phyloP scores from a whole-genome alignment of 2,113 vertebrate genomes.

The Silurus asotus region DNA sequence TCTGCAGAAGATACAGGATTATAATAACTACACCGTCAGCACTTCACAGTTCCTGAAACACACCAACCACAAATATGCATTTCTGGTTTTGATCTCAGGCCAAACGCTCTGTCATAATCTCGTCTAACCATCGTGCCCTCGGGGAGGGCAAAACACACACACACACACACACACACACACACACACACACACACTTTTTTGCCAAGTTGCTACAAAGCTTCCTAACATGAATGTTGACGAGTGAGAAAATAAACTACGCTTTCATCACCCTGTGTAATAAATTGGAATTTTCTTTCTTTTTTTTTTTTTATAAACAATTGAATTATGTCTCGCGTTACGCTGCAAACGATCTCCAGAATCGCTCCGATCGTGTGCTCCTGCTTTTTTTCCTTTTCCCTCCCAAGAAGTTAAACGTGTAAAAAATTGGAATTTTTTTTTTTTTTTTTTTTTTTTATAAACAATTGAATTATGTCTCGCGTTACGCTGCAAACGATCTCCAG shows the following conservation, averaged over 20 bases:
- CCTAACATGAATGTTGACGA: not conserved
- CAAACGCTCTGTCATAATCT: not conserved
- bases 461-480: not conserved
- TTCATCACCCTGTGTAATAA: not conserved
- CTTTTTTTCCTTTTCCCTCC: not conserved
- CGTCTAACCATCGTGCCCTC: not conserved
- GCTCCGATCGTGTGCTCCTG: not conserved
- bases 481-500: too few relatives aligned
- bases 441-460: not conserved
- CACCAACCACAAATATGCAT: not conserved
- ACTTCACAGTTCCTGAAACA: not conserved
- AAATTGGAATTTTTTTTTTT: too few relatives aligned
- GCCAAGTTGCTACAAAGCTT: conserved; percentile 2
- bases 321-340: not conserved
- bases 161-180: conserved; percentile 27
- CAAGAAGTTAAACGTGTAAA: too few relatives aligned
- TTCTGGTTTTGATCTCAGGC: conserved; percentile 1
- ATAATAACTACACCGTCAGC: not conserved
- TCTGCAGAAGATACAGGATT: not conserved
- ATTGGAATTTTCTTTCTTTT: not conserved
- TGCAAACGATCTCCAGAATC: not conserved
- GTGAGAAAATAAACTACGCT: not conserved
- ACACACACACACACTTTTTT: conserved; percentile 2
- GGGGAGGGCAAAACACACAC: conserved; percentile 18
- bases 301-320: not conserved